phyloP scores from a whole-genome alignment of 1,140 invertebrate genomes.

The Pseudomyrmex flavicornis region DNA sequence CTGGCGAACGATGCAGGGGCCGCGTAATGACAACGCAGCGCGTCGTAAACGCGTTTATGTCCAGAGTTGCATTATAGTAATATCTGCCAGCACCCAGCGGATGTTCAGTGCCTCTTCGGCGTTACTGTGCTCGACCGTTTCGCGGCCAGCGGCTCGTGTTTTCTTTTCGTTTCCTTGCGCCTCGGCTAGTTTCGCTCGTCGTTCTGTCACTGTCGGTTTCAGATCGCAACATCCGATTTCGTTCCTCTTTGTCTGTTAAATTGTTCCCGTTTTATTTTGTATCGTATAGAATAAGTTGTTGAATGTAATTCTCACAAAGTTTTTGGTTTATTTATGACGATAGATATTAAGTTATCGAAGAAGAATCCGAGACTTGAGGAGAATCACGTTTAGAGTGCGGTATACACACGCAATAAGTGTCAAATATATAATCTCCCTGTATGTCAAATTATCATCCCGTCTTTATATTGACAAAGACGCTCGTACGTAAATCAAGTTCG shows the following conservation, averaged over 20 bases:
- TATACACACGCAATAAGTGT: background rate
- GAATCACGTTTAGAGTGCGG: background rate
- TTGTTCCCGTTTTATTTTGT: background rate
- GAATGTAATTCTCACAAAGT: background rate
- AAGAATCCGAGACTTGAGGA: background rate
- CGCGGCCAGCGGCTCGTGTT: constrained; percentile 34
- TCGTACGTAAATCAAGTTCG: constrained; percentile 6
- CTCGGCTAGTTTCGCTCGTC: constrained; percentile 45
- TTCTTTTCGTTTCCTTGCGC: constrained; percentile 62
- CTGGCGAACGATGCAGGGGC: constrained; percentile 82
- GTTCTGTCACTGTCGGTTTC: constrained; percentile 39
- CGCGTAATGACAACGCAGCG: constrained; percentile 85
- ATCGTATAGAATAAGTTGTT: background rate
- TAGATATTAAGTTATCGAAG: background rate
- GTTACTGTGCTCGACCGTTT: constrained; percentile 66
- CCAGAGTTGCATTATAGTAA: constrained; percentile 85
- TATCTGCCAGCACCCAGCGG: constrained; percentile 80
- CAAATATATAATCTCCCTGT: constrained; percentile 6
- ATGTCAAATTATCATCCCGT: background rate
- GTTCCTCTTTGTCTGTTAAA: background rate
- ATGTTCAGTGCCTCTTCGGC: constrained; percentile 76
- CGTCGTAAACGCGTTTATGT: constrained; percentile 86
- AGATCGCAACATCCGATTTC: constrained; percentile 5
- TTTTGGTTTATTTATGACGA: background rate
- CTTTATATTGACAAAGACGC: background rate